A percentile compares a stretch with the other conserved stretches of the same genome.
These are phyloP conservation scores for Calliphora vicina DNA, from an alignment of 1,140 invertebrate species.

Conservation along the genomic window DNA sequence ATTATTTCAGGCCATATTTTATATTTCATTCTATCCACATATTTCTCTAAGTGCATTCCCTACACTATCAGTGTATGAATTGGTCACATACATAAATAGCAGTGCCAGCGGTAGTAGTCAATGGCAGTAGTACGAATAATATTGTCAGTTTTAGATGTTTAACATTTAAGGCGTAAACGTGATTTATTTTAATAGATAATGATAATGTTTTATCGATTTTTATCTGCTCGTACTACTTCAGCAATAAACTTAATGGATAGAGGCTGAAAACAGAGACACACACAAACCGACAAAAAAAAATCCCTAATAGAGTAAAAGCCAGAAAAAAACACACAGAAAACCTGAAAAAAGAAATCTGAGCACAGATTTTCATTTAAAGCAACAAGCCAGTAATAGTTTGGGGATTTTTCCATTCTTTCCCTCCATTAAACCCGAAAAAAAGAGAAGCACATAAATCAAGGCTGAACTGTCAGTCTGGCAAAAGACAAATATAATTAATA, in stretches of 20 bases:
- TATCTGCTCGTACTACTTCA: neutral
- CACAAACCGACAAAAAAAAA: neutral
- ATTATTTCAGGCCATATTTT: too few relatives aligned
- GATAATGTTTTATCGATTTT: slow-evolving; percentile 28
- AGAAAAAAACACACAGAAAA: too few relatives aligned
- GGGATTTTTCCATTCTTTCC: neutral
- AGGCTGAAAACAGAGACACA: neutral
- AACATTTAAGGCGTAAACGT: slow-evolving; percentile 27
- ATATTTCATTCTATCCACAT: too few relatives aligned
- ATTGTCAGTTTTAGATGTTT: neutral
- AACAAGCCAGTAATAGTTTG: neutral
- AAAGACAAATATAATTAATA: slow-evolving; percentile 4
- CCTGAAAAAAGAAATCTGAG: neutral
- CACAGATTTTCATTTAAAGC: neutral
- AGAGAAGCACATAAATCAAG: neutral
- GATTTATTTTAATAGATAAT: slow-evolving; percentile 35
- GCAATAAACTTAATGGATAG: neutral
- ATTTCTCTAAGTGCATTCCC: too few relatives aligned
- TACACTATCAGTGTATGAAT: neutral
- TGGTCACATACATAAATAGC: too few relatives aligned
- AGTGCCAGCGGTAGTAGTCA: too few relatives aligned
- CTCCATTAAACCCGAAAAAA: neutral
- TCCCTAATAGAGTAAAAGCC: neutral
- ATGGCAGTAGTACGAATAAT: neutral
- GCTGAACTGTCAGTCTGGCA: neutral